A percentile compares a stretch with the other conserved stretches of the same genome.
Conservation (phyloP, 2,888 invertebrate genomes). For the Microdon myrmicae region DNA sequence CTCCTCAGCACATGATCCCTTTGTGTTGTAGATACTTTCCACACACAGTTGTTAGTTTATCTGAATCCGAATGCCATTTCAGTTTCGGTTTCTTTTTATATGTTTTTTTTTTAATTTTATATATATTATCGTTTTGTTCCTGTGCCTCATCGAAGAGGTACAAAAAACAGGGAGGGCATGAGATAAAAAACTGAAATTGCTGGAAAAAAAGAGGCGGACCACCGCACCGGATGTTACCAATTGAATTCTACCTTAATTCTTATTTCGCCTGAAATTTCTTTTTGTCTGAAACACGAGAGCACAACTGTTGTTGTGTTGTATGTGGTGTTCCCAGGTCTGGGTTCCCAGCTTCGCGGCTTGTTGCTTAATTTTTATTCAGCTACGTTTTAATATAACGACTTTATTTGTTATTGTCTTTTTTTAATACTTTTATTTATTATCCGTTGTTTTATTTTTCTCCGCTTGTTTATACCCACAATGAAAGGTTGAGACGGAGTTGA, state of each 20-base stretch:
- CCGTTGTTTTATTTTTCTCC: slow-evolving; percentile 13
- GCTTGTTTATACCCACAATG: slow-evolving; percentile 22
- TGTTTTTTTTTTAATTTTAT: slow-evolving; percentile 8
- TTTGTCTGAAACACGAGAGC: slow-evolving; percentile 26
- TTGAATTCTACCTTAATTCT: slow-evolving; percentile 50
- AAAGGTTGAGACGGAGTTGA: neutral
- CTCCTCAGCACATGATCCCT: slow-evolving; percentile 10
- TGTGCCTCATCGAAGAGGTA: slow-evolving; percentile 24
- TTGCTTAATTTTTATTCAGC: slow-evolving; percentile 9
- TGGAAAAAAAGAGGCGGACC: slow-evolving; percentile 28
- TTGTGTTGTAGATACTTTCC: slow-evolving; percentile 16
- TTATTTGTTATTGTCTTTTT: no score
- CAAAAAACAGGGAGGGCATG: slow-evolving; percentile 12
- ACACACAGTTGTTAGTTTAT: slow-evolving; percentile 15
- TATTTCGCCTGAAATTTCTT: slow-evolving; percentile 36
- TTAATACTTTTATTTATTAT: no score
- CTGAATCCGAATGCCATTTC: slow-evolving; percentile 26
- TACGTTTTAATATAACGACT: no score
- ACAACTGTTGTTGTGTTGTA: neutral
- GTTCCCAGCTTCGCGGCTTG: no score
- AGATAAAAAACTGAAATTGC: slow-evolving; percentile 20
- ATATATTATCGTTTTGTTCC: no score
- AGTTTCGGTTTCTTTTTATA: slow-evolving; percentile 1
- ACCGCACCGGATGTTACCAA: slow-evolving; percentile 49
- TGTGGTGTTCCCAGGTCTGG: neutral